phyloP scores from a whole-genome alignment of 64 coral and sea anemone species.

The Acropora yongei region DNA sequence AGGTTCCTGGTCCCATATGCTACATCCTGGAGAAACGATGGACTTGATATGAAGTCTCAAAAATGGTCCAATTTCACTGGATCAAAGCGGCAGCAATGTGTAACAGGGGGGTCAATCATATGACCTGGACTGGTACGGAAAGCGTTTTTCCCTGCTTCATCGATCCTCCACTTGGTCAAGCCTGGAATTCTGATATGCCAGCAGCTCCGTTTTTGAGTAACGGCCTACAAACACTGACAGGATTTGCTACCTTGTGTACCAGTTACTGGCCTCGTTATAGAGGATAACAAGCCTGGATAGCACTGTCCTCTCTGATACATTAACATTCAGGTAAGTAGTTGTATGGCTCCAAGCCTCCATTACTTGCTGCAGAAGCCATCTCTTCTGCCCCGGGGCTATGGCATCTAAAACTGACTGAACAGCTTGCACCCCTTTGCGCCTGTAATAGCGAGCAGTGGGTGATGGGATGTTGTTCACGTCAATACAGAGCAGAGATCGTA shows the following conservation, averaged over 20 bases:
- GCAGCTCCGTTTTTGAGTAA: slow-evolving; percentile 32
- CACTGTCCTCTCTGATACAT: background rate
- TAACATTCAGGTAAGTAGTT: background rate
- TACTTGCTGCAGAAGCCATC: slow-evolving; percentile 46
- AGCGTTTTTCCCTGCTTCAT: slow-evolving; percentile 54
- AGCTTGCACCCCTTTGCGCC: slow-evolving; percentile 34
- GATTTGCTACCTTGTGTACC: slow-evolving; percentile 62
- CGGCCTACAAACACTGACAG: slow-evolving; percentile 47
- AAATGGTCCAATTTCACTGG: slow-evolving; percentile 32
- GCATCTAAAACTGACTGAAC: slow-evolving; percentile 20
- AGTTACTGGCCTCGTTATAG: slow-evolving; percentile 32
- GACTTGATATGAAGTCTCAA: slow-evolving; percentile 19
- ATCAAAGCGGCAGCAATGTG: background rate
- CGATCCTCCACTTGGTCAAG: slow-evolving; percentile 50
- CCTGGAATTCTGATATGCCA: slow-evolving; percentile 14
- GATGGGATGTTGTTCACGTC: slow-evolving; percentile 16
- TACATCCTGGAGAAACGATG: slow-evolving; percentile 58
- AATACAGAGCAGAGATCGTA: slow-evolving; percentile 25
- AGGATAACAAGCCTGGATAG: slow-evolving; percentile 15
- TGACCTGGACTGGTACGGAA: slow-evolving; percentile 8
- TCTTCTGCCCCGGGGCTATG: slow-evolving; percentile 30
- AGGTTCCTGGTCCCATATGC: slow-evolving; percentile 39
- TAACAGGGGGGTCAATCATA: slow-evolving; percentile 9
- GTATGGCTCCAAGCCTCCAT: background rate
- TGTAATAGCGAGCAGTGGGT: slow-evolving; percentile 37